Evolutionary conservation across 2,797 vertebrate genomes (phyloP), one percentile per base, ranked within the genome.

Genomic region (Leptoclinus maculatus): DNA sequence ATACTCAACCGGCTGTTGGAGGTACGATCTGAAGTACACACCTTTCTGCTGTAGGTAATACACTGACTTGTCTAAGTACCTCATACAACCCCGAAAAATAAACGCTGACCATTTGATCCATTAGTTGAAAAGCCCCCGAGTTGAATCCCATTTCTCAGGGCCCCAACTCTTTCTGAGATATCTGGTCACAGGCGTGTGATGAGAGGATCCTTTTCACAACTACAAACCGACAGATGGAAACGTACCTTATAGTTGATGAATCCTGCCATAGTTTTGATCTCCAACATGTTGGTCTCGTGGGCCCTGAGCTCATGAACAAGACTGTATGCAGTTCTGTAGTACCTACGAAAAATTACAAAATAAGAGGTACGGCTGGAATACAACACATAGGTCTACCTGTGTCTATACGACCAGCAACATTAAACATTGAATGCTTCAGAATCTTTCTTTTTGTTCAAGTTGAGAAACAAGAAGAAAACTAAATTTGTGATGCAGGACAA

Each of bases 231-330:
- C 23, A 73, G 17, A 66, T 65, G 68, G 27, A 62, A 2, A 34
- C 17, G 10, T 27, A 99, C 98, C 97, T 99, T 99, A 83, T 99
- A 99, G 95, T 97, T 99, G 92, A 99, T 97, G 91, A 99, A 99
- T 89, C 98, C 98, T 91, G 97, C 98, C 96, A 99, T 96, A 5
- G 97, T 98, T 93, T 99, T 99, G 87, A 99, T 99, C 95, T 99
- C 98, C 93, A 99, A 82, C 93, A 99, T 98, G 90, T 99, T 99
- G 83, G 97, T 98, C 94, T 99, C 98, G 80, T 99, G 97, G 62
- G 97, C 96, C 92, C 98, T 93, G 83, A 99, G 93, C 93, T 99
- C 98, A 75, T 99, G 97, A 47, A 99, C 95, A 43, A 99, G 96
- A 85, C 96, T 97, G 92, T 99, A 99, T 0, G 98, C 97, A 3